Conservation (phyloP, 2,113 vertebrate genomes). For the Hucho hucho region DNA sequence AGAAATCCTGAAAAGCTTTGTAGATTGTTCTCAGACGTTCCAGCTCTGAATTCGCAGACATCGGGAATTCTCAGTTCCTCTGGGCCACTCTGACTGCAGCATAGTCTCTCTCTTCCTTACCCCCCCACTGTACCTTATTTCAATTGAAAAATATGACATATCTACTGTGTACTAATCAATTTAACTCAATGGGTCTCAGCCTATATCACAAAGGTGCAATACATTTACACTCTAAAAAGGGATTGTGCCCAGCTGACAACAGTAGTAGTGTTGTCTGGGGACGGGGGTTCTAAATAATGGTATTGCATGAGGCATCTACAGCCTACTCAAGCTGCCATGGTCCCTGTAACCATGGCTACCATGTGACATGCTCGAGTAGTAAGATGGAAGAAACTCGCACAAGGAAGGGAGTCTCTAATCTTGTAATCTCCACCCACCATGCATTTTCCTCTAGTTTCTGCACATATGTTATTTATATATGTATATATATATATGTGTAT, state of each 20-base stretch:
- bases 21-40: conserved; percentile 32
- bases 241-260: background rate
- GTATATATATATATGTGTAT: conserved; percentile 37
- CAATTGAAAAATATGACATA: conserved; percentile 11
- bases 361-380: background rate
- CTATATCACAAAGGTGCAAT: background rate
- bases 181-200: conserved; percentile 3
- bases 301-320: conserved; percentile 1
- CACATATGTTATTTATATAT: conserved; percentile 29
- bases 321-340: background rate
- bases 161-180: conserved; percentile 5
- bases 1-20: background rate
- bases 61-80: conserved; percentile 28
- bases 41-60: conserved; percentile 23
- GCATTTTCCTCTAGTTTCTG: conserved; percentile 31
- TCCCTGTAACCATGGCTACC: conserved; percentile 28
- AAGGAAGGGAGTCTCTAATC: conserved; percentile 40
- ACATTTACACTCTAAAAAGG: background rate
- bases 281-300: background rate
- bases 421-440: conserved; percentile 19
- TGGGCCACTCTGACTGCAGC: background rate
- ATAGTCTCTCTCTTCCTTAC: background rate
- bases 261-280: background rate
- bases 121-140: background rate
- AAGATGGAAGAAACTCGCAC: conserved; percentile 28